Base-by-base conservation (phyloP, 2,888 invertebrate species). In the Pheosia gnoma region DNA sequence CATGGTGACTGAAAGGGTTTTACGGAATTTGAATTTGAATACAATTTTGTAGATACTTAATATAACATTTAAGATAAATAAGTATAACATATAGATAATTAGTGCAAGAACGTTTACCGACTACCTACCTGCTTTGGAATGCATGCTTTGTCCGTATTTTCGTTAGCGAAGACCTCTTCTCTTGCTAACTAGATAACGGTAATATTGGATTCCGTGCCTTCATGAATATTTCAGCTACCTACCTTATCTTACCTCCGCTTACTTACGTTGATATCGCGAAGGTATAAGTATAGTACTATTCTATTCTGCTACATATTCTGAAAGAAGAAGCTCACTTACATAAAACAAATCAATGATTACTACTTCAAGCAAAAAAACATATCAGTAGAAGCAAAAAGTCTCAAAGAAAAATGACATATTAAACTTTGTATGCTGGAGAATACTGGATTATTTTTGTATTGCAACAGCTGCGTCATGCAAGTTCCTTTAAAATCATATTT, bases 171-270 rank as follows among this genome's bases (percentile, higher is more conserved):
- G 59, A 25, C 63, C 63, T 59, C 57, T 60, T 47, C 57, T 49
- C 65, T 68, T 67, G 60, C 69, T 76, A 78, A 78, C 76, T 71
- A 80, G 79, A 78, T 80, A 80, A 77, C 73, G 72, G 70, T 71
- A 72, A 73, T 81, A 81, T 82, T 80, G 77, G 76, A 82, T 79
- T 76, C 70, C 69, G 66, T 70, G 73, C 62, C 61, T 70, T 77
- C 76, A 60, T 82, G 81, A 82, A 82, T 82, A 81, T 81, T 81
- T 81, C 70, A 82, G 77, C 78, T 71, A 71, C 70, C 78, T 71
- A 71, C 70, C 70, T 79, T 80, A 77, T 79, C 78, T 82, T 66
- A 67, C 72, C 72, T 75, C 67, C 77, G 73, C 73, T 80, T 82
- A 75, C 78, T 77, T 76, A 80, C 71, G 71, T 59, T 70, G 74